These are phyloP conservation scores for Akabosia matsudoensis DNA, from an alignment of 1,140 invertebrate species.

Conservation along the genomic window DNA sequence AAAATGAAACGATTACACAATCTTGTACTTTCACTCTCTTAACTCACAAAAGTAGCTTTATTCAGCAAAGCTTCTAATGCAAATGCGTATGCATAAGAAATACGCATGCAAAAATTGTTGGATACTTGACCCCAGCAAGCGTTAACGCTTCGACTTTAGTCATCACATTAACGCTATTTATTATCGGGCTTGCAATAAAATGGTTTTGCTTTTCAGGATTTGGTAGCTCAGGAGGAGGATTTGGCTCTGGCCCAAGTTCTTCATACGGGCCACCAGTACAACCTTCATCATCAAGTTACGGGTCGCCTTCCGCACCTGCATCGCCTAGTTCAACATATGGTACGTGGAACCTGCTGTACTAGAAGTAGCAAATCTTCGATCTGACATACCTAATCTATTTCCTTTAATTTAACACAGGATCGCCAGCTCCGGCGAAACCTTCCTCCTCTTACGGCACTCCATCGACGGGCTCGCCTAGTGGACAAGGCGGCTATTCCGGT, in stretches of 20 bases:
- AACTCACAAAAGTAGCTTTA: neutral
- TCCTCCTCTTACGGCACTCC: neutral
- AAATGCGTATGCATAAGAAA: neutral
- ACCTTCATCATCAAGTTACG: neutral
- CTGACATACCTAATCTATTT: neutral
- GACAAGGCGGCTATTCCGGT: too few species aligned
- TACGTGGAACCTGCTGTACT: too few species aligned
- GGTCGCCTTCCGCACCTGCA: neutral
- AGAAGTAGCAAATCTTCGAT: neutral
- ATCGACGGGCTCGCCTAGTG: neutral
- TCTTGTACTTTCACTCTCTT: neutral
- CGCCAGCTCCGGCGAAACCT: neutral
- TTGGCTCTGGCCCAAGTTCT: neutral
- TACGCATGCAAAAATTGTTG: neutral
- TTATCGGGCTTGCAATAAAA: neutral
- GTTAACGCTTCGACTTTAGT: neutral
- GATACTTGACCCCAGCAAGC: neutral
- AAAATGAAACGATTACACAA: neutral
- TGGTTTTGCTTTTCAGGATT: neutral
- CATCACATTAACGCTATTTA: neutral
- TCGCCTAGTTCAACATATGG: neutral
- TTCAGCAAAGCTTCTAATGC: neutral
- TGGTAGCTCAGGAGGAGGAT: neutral
- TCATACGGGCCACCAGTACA: slow-evolving; percentile 3
- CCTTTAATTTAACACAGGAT: neutral